phyloP scores from a whole-genome alignment of 2,113 vertebrate genomes.

The Carassius auratus region DNA sequence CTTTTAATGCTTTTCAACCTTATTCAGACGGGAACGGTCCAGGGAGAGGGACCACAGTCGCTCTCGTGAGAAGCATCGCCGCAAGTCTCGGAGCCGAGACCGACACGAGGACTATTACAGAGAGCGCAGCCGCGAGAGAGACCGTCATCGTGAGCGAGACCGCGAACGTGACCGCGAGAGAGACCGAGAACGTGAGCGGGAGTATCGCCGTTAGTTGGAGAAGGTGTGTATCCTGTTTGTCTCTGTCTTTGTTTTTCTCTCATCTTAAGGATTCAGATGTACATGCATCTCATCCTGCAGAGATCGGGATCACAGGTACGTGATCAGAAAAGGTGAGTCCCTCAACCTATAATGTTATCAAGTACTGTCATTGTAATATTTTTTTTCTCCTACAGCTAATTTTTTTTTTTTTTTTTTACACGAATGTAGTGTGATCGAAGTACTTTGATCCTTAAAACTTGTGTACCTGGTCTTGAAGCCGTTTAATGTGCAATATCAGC shows the following conservation, averaged over 20 bases:
- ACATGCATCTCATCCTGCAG: constrained; percentile 20
- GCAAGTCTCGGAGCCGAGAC: constrained; percentile 97
- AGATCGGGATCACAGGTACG: constrained; percentile 9
- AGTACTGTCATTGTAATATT: neutral
- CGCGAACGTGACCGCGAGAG: constrained; percentile 83
- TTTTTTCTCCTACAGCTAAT: neutral
- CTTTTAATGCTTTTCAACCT: constrained; percentile 61
- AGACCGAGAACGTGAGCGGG: constrained; percentile 91
- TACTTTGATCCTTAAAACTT: neutral
- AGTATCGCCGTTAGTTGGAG: constrained; percentile 88
- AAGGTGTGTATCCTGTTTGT: constrained; percentile 70
- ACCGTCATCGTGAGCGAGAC: constrained; percentile 93
- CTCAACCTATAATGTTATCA: neutral
- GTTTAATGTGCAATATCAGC: constrained; percentile 11
- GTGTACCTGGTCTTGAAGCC: neutral
- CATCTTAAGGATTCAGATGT: constrained; percentile 18
- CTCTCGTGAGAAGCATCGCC: constrained; percentile 93
- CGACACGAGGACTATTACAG: constrained; percentile 97
- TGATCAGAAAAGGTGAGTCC: neutral
- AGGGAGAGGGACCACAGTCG: constrained; percentile 98
- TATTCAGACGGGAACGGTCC: constrained; percentile 94
- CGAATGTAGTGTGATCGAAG: neutral
- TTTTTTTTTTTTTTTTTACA: neutral
- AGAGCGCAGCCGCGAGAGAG: constrained; percentile 94
- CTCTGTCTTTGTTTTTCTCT: constrained; percentile 4